Base-by-base conservation (phyloP, 2,888 invertebrate species). In the Eristalis pertinax region DNA sequence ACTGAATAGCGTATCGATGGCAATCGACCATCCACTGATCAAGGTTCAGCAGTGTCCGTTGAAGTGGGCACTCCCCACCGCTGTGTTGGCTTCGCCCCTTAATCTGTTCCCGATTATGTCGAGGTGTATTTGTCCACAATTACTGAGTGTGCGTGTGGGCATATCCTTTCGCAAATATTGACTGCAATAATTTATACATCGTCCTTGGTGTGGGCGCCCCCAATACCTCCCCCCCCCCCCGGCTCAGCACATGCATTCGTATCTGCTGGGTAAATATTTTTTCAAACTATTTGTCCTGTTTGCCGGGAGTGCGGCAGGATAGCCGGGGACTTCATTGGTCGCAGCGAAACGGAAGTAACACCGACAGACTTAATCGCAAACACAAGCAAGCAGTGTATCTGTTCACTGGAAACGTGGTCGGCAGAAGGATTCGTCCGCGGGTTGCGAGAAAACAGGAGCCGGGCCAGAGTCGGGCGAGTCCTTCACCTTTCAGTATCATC, bases 101-200 rank as follows among this genome's bases (percentile, higher is more conserved):
- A 75, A 83, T 86, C 78, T 83, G 63, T 72, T 75, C 78, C 67
- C 70, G 35, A 72, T 72, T 83, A 68, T 79, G 75, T 43, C 43
- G 63, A 26, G 69, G 26, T 43, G 43, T 78, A 86, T 83, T 86
- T 82, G 70, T 65, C 78, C 72, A 58, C 78, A 83, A 86, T 86
- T 86, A 86, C 75, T 35, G 75, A 73, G 70, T 72, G 62, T 73
- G 70, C 70, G 82, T 85, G 77, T 60, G 63, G 69, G 73, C 38
- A 77, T 75, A 77, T 77, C 83, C 78, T 72, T 86, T 78, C 41
- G 78, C 74, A 82, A 75, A 82, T 70, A 82, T 78, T 82, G 69
- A 77, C 77, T 58, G 64, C 24, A 68, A 26, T 70, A 70, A 86
- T 82, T 78, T 86, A 72, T 82, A 65, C 67, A 56, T 22, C 60